These are phyloP conservation scores for Pseudococcus longispinus DNA, from an alignment of 2,888 invertebrate species.

Conservation along the genomic window DNA sequence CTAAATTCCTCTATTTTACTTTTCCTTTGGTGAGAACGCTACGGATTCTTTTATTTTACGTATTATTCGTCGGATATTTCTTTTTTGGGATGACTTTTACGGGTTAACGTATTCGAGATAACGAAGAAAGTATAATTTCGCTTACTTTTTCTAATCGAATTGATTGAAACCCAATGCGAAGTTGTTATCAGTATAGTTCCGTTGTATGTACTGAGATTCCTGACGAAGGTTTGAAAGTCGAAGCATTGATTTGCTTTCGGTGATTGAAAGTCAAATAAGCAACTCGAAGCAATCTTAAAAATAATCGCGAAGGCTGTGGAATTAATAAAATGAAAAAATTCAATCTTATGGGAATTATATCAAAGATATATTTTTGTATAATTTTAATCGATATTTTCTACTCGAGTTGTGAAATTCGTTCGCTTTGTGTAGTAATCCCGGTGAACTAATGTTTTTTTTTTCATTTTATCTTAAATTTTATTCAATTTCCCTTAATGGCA, in stretches of 20 bases:
- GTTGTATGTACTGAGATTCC: background rate
- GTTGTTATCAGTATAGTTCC: background rate
- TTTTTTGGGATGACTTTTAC: background rate
- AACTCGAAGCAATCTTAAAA: conserved; percentile 28
- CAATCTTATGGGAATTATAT: background rate
- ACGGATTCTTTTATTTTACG: background rate
- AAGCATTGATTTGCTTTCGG: background rate
- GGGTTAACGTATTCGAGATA: background rate
- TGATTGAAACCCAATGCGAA: background rate
- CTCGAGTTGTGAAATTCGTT: background rate
- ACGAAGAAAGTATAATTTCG: too few species aligned
- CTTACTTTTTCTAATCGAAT: background rate
- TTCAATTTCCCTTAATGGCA: background rate
- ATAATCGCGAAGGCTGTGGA: conserved; percentile 31
- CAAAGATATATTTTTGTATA: background rate
- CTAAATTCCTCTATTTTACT: background rate
- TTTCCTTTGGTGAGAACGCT: background rate
- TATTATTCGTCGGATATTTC: background rate
- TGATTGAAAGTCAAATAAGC: background rate
- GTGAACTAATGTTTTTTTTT: background rate
- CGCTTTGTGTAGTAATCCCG: background rate
- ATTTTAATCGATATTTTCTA: background rate
- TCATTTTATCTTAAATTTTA: background rate
- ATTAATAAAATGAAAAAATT: background rate
- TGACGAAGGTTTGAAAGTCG: background rate